Percentiles rank a stretch among this genome's conserved stretches.
Conservation (phyloP, 1,140 invertebrate genomes). For the Apis florea region DNA sequence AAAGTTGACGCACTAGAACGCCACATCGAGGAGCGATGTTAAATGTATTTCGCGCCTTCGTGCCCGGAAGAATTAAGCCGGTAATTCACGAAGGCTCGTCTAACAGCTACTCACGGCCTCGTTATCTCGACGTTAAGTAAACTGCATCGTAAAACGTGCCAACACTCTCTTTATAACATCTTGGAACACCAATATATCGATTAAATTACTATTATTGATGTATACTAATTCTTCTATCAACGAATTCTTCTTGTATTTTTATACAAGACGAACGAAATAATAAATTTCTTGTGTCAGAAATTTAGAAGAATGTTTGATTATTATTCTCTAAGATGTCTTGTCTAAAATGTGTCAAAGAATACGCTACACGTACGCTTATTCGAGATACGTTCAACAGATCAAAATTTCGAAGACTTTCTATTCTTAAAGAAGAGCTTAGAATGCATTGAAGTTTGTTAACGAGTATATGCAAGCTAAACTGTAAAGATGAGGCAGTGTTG, state of each 20-base stretch:
- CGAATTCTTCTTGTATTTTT: background rate
- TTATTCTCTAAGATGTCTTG: background rate
- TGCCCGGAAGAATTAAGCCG: slow-evolving; percentile 58
- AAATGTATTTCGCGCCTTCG: slow-evolving; percentile 47
- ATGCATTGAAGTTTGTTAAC: slow-evolving; percentile 57
- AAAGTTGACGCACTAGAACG: slow-evolving; percentile 40
- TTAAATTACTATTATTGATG: background rate
- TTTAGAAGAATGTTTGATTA: background rate
- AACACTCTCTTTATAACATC: slow-evolving; percentile 25
- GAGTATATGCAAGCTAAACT: slow-evolving; percentile 50
- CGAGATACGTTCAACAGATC: background rate
- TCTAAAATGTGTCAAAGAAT: background rate
- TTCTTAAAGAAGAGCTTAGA: slow-evolving; percentile 25
- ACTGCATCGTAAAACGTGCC: slow-evolving; percentile 12
- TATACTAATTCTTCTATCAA: too few species aligned
- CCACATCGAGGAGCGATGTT: slow-evolving; percentile 32
- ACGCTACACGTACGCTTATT: background rate
- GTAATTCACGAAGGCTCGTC: slow-evolving; percentile 57
- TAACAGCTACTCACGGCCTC: slow-evolving; percentile 41
- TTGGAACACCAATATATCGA: slow-evolving; percentile 2
- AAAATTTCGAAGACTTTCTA: background rate
- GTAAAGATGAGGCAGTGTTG: slow-evolving; percentile 43
- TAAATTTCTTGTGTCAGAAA: background rate
- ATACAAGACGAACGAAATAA: background rate
- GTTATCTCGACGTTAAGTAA: slow-evolving; percentile 50